phyloP scores from a whole-genome alignment of 2,888 invertebrate genomes.

The Nematopogon swammerdamellus region DNA sequence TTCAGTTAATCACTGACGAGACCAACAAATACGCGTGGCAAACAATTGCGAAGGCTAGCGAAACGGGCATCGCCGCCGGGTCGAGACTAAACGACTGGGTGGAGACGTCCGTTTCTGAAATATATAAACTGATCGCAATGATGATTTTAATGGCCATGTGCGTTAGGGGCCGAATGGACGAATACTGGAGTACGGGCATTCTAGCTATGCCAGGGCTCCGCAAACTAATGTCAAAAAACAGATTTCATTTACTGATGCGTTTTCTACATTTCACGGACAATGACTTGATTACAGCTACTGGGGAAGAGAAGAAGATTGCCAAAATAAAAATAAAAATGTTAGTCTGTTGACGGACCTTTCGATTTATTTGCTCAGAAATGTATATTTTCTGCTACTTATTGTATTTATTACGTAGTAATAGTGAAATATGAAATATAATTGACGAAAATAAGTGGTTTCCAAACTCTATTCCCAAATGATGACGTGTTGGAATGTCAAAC shows the following conservation, averaged over 20 bases:
- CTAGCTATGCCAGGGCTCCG: slow-evolving; percentile 9
- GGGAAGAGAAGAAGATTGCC: slow-evolving; percentile 2
- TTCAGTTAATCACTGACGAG: slow-evolving; percentile 1
- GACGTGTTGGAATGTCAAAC: no score
- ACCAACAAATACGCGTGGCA: slow-evolving; percentile 5
- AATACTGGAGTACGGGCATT: slow-evolving; percentile 10
- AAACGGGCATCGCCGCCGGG: background rate
- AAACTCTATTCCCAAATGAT: no score
- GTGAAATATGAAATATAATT: no score
- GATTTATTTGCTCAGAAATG: no score
- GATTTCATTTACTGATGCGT: slow-evolving; percentile 7
- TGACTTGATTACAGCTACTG: background rate
- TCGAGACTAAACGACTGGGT: slow-evolving; percentile 1
- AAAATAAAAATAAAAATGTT: slow-evolving; percentile 10
- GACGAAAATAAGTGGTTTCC: no score
- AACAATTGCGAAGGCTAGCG: background rate
- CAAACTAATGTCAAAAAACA: slow-evolving; percentile 5
- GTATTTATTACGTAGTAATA: no score
- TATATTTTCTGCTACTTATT: no score
- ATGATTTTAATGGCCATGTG: slow-evolving; percentile 3
- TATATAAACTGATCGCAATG: slow-evolving; percentile 1
- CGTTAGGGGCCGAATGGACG: slow-evolving; percentile 4
- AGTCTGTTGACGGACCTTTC: no score
- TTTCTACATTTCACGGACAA: slow-evolving; percentile 12
- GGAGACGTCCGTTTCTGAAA: slow-evolving; percentile 1